These are phyloP conservation scores for Galemys pyrenaicus DNA, from an alignment of 2,113 vertebrate genomes.

Conservation along the genomic window DNA sequence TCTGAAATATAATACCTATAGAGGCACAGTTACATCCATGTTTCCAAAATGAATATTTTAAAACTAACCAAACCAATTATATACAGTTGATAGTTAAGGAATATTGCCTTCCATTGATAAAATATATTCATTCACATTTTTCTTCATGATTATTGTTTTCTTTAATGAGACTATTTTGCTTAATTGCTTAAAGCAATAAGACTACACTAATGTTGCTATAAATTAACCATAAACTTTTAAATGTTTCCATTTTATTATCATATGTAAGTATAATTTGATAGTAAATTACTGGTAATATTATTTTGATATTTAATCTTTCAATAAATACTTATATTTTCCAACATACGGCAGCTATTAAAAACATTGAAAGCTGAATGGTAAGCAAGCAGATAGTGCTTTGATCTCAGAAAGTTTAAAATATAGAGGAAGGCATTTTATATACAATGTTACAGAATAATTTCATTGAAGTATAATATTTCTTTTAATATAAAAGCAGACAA, in stretches of 20 bases:
- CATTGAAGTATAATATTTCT: not conserved
- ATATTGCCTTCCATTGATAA: not conserved
- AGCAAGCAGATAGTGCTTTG: not conserved
- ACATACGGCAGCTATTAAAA: not conserved
- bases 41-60: not conserved
- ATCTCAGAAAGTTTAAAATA: not conserved
- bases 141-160: not conserved
- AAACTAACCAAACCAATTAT: not conserved
- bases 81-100: not conserved
- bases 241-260: not conserved
- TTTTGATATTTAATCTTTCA: not conserved
- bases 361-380: not conserved
- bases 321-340: not conserved
- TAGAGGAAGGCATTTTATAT: not conserved
- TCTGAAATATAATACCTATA: constrained; percentile 32
- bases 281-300: not conserved
- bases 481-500: not conserved
- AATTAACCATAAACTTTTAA: not conserved
- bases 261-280: not conserved
- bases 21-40: not conserved
- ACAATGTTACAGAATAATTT: not conserved
- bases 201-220: not conserved
- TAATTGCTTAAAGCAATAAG: not conserved
- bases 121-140: not conserved
- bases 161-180: not conserved